Conservation (phyloP, 2,888 invertebrate genomes). For the Leucoptera coffeella region DNA sequence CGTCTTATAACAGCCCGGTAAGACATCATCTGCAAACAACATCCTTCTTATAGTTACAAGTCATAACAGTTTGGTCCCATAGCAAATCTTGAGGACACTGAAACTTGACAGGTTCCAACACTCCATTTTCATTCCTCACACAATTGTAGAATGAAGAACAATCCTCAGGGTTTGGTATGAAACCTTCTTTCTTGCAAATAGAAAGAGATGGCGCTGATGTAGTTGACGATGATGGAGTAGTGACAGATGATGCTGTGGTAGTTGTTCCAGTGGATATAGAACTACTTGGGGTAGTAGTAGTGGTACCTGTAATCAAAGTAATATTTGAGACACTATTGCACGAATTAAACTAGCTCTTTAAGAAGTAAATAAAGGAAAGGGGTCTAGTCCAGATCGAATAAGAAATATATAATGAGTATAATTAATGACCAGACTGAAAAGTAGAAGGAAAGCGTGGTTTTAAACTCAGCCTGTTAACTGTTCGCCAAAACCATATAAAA, state of each 20-base stretch:
- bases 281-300: conserved; percentile 1
- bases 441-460: too few species aligned
- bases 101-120: conserved; percentile 12
- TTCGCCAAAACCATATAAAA: too few species aligned
- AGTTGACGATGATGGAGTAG: conserved; percentile 4
- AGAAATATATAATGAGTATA: too few species aligned
- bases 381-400: too few species aligned
- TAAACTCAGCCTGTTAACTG: too few species aligned
- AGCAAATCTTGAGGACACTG: conserved; percentile 18
- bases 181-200: conserved; percentile 27
- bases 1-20: too few species aligned
- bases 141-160: conserved; percentile 37
- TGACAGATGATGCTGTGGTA: conserved; percentile 5
- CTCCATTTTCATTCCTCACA: conserved; percentile 10
- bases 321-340: too few species aligned
- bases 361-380: not conserved
- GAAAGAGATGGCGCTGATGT: conserved; percentile 4
- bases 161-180: conserved; percentile 22
- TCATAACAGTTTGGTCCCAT: conserved; percentile 18
- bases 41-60: conserved; percentile 43
- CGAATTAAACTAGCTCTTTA: too few species aligned
- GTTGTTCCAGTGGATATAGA: conserved; percentile 4
- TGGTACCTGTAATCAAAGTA: too few species aligned
- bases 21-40: too few species aligned
- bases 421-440: too few species aligned